Base-by-base conservation (phyloP, 2,113 vertebrate genomes). In the Diphyllodes magnificus region DNA sequence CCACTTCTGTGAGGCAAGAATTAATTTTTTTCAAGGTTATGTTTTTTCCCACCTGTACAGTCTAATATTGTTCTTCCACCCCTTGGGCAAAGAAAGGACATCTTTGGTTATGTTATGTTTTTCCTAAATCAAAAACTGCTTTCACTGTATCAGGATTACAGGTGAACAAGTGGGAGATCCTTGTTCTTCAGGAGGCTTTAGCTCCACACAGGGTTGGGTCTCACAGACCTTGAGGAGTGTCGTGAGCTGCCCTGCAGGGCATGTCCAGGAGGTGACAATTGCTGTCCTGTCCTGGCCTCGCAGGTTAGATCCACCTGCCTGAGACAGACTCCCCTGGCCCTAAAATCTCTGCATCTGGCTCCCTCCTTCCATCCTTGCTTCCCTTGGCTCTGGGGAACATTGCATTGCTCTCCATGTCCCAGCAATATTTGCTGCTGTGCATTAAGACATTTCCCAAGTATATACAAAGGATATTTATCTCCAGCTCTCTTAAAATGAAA, bases 341-440 rank as follows among this genome's bases (percentile, higher is more conserved):
- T 1, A 0, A 23, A 50, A 78, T 15, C 54, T 8, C 22, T 0
- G 6, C 3, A 2, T 65, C 61, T 37, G 37, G 33, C 45, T 70
- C n/a, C 28, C 11, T 82, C 8, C 61, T 22, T 25, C 22, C 51
- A 35, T 15, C 30, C 35, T 33, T 54, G 9, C 21, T 54, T 7
- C 71, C n/a, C 0, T 1, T n/a, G 23, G 2, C 47, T 47, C 68
- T 31, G 66, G 39, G 37, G 44, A 35, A 11, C 13, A 3, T 17
- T 20, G 10, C 14, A 3, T 4, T 66, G 57, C 53, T 64, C 72
- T 61, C 61, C 7, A 0, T 13, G 6, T 31, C 75, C 72, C 53
- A 15, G 31, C 21, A 63, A 13, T 22, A 14, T 42, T 13, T 44
- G 49, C 47, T 51, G 66, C 45, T 76, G n/a, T 76, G n/a, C 39